phyloP scores from a whole-genome alignment of 2,888 invertebrate genomes.

The Caenorhabditis panamensis region DNA sequence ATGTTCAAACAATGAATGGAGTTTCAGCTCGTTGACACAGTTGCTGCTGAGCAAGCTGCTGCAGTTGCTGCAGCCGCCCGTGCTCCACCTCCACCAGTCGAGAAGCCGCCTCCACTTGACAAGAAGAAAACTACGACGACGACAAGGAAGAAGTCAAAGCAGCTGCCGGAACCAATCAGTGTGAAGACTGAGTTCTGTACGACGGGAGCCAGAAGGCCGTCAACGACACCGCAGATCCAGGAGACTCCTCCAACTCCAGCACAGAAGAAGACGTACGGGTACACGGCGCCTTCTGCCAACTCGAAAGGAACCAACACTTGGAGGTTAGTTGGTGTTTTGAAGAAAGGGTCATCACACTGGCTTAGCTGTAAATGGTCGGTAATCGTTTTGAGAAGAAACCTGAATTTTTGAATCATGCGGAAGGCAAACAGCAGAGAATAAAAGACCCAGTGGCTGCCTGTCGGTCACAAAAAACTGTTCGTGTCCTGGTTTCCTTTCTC shows the following conservation, averaged over 20 bases:
- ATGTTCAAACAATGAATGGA: too few species aligned
- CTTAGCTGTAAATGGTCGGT: constrained; percentile 17
- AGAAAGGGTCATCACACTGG: neutral
- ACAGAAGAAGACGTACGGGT: constrained; percentile 60
- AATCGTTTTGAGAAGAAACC: neutral
- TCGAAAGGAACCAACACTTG: constrained; percentile 50
- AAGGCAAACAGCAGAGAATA: neutral
- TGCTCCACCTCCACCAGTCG: constrained; percentile 5
- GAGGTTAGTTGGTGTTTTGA: constrained; percentile 27
- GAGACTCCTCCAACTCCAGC: constrained; percentile 70
- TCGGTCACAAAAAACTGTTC: constrained; percentile 12
- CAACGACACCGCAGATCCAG: constrained; percentile 62
- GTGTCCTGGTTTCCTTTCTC: constrained; percentile 23
- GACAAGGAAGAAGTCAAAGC: constrained; percentile 41
- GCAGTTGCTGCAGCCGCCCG: constrained; percentile 39
- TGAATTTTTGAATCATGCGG: neutral
- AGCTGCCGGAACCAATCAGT: constrained; percentile 55
- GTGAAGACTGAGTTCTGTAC: constrained; percentile 58
- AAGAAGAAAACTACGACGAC: constrained; percentile 32
- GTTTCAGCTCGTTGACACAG: constrained; percentile 45
- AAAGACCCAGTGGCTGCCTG: neutral
- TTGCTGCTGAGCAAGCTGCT: constrained; percentile 40
- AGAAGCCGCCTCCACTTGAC: constrained; percentile 20
- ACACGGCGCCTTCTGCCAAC: constrained; percentile 20
- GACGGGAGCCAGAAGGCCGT: constrained; percentile 46